Evolutionary conservation across 1,140 invertebrate species (phyloP).

Genomic region (Thaumatotibia leucotreta): DNA sequence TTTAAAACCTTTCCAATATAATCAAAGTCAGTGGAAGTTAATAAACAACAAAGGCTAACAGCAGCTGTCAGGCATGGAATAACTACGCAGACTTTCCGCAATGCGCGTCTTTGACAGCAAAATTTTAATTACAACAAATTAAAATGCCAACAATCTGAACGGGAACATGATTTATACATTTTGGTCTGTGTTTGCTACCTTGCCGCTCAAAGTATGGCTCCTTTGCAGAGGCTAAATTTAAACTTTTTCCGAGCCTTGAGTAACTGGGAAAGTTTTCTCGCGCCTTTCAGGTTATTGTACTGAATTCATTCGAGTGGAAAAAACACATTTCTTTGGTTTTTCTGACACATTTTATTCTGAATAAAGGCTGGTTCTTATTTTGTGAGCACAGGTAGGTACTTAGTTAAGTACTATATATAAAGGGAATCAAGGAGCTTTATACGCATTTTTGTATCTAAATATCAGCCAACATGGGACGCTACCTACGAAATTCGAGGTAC

Average conservation of each 20-base stretch:
- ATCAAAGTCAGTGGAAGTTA: background rate
- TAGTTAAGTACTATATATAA: no score
- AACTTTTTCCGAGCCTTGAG: constrained; percentile 28
- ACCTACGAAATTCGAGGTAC: no score
- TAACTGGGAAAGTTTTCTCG: constrained; percentile 25
- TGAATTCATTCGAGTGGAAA: constrained; percentile 23
- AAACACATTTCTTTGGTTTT: constrained; percentile 25
- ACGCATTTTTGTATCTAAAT: no score
- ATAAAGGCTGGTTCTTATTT: background rate
- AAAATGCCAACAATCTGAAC: background rate
- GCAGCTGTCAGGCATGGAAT: background rate
- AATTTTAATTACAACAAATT: background rate
- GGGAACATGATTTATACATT: background rate
- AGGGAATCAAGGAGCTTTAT: no score
- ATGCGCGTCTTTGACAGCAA: background rate
- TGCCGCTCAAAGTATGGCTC: background rate
- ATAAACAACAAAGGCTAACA: background rate
- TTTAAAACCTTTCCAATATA: background rate
- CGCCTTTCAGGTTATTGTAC: constrained; percentile 22
- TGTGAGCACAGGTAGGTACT: background rate
- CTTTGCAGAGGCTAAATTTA: background rate
- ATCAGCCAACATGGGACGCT: no score
- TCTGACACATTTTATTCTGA: constrained; percentile 16
- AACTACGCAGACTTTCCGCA: background rate
- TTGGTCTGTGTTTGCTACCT: background rate